Evolutionary conservation across 2,797 vertebrate species (phyloP).

Genomic region (Sebastes diploproa): DNA sequence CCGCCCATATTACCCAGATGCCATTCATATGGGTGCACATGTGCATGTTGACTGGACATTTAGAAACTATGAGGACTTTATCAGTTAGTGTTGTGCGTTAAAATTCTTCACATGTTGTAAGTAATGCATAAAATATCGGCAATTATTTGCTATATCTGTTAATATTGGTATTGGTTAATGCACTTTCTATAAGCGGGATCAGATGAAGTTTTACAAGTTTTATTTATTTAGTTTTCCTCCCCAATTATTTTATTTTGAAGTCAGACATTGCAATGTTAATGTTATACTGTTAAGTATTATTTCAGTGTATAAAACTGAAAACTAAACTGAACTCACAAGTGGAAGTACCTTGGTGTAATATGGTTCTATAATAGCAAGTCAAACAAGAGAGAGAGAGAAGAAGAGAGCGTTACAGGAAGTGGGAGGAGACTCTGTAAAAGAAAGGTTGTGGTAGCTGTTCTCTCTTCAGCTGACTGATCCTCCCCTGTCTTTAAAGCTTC

Average conservation of each 20-base stretch:
- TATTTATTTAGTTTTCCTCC: no score
- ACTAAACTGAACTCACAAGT: not conserved
- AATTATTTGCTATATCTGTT: not conserved
- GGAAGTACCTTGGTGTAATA: not conserved
- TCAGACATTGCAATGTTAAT: not conserved
- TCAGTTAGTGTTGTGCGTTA: not conserved
- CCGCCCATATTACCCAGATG: not conserved
- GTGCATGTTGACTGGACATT: not conserved
- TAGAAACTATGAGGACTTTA: not conserved
- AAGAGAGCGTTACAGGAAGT: not conserved
- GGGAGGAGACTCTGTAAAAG: constrained; percentile 24
- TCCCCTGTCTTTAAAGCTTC: constrained; percentile 47
- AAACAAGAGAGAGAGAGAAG: not conserved
- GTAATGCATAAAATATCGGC: not conserved
- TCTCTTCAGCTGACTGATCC: constrained; percentile 40
- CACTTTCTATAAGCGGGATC: not conserved
- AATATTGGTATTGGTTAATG: not conserved
- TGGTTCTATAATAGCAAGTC: not conserved
- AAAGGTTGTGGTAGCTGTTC: constrained; percentile 35
- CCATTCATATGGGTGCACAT: not conserved
- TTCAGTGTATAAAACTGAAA: not conserved
- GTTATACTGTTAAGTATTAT: not conserved
- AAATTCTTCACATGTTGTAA: not conserved
- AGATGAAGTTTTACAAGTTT: no score
- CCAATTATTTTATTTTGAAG: no score